Evolutionary conservation across 1,140 invertebrate genomes (phyloP), one percentile per base, ranked within the genome.

Genomic region (Scaptomyza hsui): DNA sequence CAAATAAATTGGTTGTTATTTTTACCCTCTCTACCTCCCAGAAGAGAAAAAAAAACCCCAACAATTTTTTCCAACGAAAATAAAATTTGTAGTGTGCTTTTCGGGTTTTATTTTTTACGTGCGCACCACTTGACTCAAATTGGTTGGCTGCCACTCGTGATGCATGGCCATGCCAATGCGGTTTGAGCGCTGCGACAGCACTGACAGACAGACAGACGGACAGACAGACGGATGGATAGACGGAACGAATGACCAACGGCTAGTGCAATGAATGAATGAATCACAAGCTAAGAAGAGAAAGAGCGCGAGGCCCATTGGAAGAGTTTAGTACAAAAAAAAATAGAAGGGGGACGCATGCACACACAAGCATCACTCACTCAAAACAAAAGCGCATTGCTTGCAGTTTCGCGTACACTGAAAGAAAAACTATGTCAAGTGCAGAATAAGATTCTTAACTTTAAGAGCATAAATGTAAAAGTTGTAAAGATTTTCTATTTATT

Each of bases 1-100:
- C 82, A 86, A 88, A 86, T 86, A 86, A 86, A 86, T 86, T 86
- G 82, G 59, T 86, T 86, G 82, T 86, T 88, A 86, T 88, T 88
- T 80, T 56, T 57, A 55, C 60, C 70, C 64, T 59, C 47, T 41
- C 49, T 53, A 29, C 26, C 6, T 52, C 53, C 53, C 52, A 45
- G 12, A 41, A 26, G 48, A 47, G 41, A 55, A 52, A 64, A 78
- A 47, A 60, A 72, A 62, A 64, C 24, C 29, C 16, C 49, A 21
- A 29, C 26, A 44, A 67, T 24, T 24, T 24, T 24, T 24, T 9
- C 65, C 45, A 49, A 78, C 55, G 73, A 80, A 85, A 86, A 79
- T 78, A 73, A 85, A 86, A 85, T 85, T 86, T 85, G 64, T 79
- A 79, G 81, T 59, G 67, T 73, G 76, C 81, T 69, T 81, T 74